Evolutionary conservation across 2,113 vertebrate species (phyloP).

Genomic region (Vidua macroura): DNA sequence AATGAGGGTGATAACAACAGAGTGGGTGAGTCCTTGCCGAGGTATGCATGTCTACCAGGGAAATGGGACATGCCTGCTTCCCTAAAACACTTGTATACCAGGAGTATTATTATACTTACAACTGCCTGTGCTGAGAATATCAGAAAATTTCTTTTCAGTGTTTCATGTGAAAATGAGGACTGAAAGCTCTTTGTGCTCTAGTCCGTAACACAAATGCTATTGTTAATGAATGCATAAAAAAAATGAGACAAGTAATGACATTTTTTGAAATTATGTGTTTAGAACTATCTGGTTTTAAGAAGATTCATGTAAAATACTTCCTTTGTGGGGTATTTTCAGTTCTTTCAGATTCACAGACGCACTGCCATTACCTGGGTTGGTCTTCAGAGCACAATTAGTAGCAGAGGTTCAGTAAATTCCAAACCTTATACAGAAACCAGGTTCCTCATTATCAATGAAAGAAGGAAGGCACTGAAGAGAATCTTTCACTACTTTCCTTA

Average conservation of each 20-base stretch:
- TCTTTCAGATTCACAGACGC: not conserved
- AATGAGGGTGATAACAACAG: not conserved
- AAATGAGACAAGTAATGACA: not conserved
- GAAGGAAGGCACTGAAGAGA: not conserved
- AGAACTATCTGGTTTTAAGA: not conserved
- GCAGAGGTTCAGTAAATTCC: not conserved
- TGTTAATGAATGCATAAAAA: not conserved
- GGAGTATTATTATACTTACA: not conserved
- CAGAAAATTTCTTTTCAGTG: not conserved
- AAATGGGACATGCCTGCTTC: not conserved
- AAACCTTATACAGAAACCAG: not conserved
- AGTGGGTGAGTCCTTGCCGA: not conserved
- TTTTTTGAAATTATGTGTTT: not conserved
- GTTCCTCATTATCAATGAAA: not conserved
- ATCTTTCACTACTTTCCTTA: not conserved
- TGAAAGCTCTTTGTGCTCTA: not conserved
- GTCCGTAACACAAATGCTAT: not conserved
- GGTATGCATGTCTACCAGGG: not conserved
- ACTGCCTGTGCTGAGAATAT: not conserved
- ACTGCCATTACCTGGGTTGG: rapidly evolving
- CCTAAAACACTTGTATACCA: not conserved
- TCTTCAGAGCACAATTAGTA: not conserved
- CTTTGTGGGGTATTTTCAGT: not conserved
- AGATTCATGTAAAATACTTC: not conserved
- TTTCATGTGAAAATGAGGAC: not conserved